These are phyloP conservation scores for Ivindomyrus marchei DNA, from an alignment of 2,113 vertebrate genomes.

Conservation along the genomic window DNA sequence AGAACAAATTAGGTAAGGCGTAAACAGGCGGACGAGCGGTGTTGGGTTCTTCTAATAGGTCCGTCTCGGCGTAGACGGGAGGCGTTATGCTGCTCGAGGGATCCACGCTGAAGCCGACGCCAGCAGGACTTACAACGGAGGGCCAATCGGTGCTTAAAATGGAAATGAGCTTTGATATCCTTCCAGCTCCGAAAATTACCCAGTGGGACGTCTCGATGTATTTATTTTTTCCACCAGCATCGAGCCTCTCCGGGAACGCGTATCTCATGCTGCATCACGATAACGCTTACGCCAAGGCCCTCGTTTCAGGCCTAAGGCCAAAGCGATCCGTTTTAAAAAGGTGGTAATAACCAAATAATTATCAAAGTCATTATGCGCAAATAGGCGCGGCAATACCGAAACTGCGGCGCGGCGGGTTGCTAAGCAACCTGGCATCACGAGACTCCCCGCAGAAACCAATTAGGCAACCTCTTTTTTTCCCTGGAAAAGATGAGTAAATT, in stretches of 20 bases:
- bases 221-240: neutral
- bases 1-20: conserved; percentile 1
- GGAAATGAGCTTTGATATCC: conserved; percentile 25
- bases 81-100: neutral
- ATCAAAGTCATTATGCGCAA: conserved; percentile 46
- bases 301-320: neutral
- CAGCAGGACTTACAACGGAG: conserved; percentile 8
- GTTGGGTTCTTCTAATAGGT: conserved; percentile 4
- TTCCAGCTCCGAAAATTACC: conserved; percentile 24
- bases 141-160: conserved; percentile 19
- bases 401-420: conserved; percentile 48
- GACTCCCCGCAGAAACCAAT: conserved; percentile 51
- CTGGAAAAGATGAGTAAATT: conserved; percentile 53
- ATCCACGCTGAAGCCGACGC: conserved; percentile 28
- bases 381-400: conserved; percentile 40
- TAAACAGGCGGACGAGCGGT: conserved; percentile 14
- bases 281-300: conserved; percentile 12
- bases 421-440: conserved; percentile 53
- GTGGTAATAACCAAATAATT: conserved; percentile 54
- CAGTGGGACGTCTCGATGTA: conserved; percentile 7
- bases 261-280: conserved; percentile 29
- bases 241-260: neutral
- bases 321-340: conserved; percentile 37
- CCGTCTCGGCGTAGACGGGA: neutral
- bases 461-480: conserved; percentile 43